Evolutionary conservation across 2,797 vertebrate species (phyloP), one percentile per base, ranked within the genome.

Genomic region (Triplophysa bombifrons): DNA sequence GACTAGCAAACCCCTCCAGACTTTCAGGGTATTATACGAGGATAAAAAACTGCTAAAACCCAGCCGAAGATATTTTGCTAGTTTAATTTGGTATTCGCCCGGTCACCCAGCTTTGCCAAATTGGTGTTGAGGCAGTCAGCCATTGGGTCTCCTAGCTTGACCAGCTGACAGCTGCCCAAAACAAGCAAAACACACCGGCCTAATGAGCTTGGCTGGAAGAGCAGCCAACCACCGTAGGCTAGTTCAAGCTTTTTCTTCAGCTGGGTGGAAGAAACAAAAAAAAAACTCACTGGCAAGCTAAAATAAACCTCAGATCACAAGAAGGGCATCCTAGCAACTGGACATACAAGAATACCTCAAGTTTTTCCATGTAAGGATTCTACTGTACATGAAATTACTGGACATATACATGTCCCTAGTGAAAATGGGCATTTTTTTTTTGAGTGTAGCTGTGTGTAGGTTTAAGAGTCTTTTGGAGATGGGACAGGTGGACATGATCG

Each of bases 131-230:
- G n/a, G 25, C 30, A 61, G 58, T 61, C 58, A 30, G 25, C 60
- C 60, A 61, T 27, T 16, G 10, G 60, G 60, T 61, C 25, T 61
- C 60, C 60, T 14, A 61, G 60, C 27, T 61, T 30, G 60, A 61
- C 60, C 60, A 34, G 60, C 60, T 61, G 60, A 61, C 25, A 30
- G 27, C 27, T 34, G 60, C 27, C 60, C 60, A 30, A 30, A 34
- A 61, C 60, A 16, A 61, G 27, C 60, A 61, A 61, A 61, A 61
- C 16, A 61, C 60, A 61, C 60, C 25, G 17, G 14, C 14, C 60
- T 61, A 61, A 34, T 61, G 60, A 61, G 60, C 16, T 61, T 61
- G 27, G 60, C 14, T 30, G 27, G 27, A 27, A 61, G 60, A 17
- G 5, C 14, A 17, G 60, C 60, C 60, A 61, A 34, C 25, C 60